Percentiles rank a stretch among this genome's conserved stretches.
Evolutionary conservation across 2,113 vertebrate genomes (phyloP).

Genomic region (Otus sunia): DNA sequence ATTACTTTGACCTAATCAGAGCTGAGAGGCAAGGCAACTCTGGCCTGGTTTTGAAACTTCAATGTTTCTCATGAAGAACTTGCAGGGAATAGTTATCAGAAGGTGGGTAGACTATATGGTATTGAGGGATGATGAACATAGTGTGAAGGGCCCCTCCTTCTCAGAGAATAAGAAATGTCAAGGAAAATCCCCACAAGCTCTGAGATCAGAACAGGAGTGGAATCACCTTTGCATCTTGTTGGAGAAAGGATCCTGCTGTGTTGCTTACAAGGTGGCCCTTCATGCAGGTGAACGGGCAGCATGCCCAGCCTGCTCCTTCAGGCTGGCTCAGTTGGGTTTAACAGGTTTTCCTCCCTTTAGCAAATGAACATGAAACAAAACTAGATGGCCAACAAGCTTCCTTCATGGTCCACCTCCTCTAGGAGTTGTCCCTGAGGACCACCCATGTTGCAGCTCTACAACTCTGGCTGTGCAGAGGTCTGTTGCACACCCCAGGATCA

Average conservation of each 20-base stretch:
- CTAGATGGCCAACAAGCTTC: not conserved
- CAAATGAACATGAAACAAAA: not conserved
- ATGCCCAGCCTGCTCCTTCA: not conserved
- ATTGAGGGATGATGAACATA: not conserved
- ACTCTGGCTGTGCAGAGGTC: not conserved
- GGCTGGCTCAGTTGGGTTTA: not conserved
- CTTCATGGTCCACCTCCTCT: accelerated
- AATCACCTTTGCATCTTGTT: not conserved
- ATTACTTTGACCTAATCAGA: not conserved
- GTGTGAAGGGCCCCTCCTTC: not conserved
- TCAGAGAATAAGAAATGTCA: not conserved
- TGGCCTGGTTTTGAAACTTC: not conserved
- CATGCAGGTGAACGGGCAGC: not conserved
- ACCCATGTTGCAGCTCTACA: accelerated
- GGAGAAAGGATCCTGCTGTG: not conserved
- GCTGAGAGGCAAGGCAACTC: not conserved
- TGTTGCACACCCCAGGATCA: not conserved
- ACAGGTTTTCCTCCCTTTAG: not conserved
- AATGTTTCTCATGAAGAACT: not conserved
- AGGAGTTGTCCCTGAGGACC: accelerated
- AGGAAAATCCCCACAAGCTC: not conserved
- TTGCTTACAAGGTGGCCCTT: accelerated
- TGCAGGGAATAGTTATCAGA: not conserved
- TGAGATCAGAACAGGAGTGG: not conserved
- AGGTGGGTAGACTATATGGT: not conserved